Percentiles rank a stretch among this genome's conserved stretches.
These are phyloP conservation scores for Micromys minutus DNA, from an alignment of 2,113 vertebrate genomes.

Conservation along the genomic window DNA sequence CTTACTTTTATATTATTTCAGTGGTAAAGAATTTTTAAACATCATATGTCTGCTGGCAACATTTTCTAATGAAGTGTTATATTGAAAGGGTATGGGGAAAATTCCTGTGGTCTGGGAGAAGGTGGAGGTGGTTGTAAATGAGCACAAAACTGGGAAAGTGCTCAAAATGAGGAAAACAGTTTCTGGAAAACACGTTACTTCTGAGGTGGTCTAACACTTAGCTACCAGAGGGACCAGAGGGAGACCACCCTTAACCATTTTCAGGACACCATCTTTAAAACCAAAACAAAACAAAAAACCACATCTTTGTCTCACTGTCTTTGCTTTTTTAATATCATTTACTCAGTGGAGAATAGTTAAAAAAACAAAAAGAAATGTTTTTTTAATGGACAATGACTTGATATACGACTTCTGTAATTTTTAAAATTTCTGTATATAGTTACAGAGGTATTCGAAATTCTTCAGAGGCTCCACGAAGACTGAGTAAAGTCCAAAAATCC, in stretches of 20 bases:
- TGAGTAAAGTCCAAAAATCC: slow-evolving; percentile 38
- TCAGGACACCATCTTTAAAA: neutral
- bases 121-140: slow-evolving; percentile 57
- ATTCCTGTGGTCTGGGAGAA: slow-evolving; percentile 63
- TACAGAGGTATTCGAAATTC: neutral
- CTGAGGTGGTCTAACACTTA: neutral
- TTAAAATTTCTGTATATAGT: neutral
- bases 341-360: neutral
- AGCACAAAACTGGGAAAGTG: slow-evolving; percentile 59
- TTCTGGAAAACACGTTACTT: slow-evolving; percentile 53
- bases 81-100: slow-evolving; percentile 61
- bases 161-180: slow-evolving; percentile 37
- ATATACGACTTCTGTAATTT: neutral
- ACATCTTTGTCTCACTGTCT: neutral
- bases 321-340: slow-evolving; percentile 46
- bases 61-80: slow-evolving; percentile 71
- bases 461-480: neutral
- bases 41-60: slow-evolving; percentile 66
- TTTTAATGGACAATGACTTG: slow-evolving; percentile 33
- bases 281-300: neutral
- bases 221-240: neutral
- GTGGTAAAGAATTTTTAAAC: slow-evolving; percentile 69
- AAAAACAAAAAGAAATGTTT: neutral
- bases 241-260: slow-evolving; percentile 24
- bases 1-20: slow-evolving; percentile 67